Evolutionary conservation across 2,113 vertebrate species (phyloP), one percentile per base, ranked within the genome.

Genomic region (Suncus etruscus): DNA sequence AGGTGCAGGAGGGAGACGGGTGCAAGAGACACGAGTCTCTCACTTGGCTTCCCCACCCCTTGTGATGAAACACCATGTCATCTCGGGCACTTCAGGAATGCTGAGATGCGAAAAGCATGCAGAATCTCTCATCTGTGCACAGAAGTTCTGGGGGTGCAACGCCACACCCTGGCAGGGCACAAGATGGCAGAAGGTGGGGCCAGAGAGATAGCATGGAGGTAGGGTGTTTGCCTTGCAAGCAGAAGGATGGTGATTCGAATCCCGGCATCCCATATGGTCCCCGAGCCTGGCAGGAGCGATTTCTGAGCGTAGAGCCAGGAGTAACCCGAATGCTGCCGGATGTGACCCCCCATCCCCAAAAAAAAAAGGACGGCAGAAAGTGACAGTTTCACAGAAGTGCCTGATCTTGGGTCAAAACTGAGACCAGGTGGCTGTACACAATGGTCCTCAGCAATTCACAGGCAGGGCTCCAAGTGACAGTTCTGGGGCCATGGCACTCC

Each of bases 321-420:
- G 39, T 39, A 39, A 39, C 39, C 39, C 39, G 39, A 39, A 5
- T 39, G 39, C 39, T 39, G 39, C 39, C 39, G 5, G 39, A 5
- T 39, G 39, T 39, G 39, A 39, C 39, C n/a, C n/a, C n/a, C n/a
- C n/a, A n/a, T n/a, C n/a, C n/a, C 39, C 39, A 39, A 39, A 39
- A n/a, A n/a, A n/a, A n/a, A n/a, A n/a, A n/a, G n/a, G n/a, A 22
- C 0, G 1, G 25, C 48, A 92, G 27, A 73, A 69, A 18, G 25
- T 68, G 78, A 65, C 63, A 61, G 66, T 86, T 50, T 93, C n/a
- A 86, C 39, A 69, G 72, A 92, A 77, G 76, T 82, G 78, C 87
- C 82, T 92, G 90, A 86, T 51, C 5, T 65, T 66, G 82, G 75
- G 94, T 93, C 84, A 80, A 95, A 74, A 61, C 82, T 4, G 27